Base-by-base conservation (phyloP, 2,888 invertebrate species). In the Ophion ellenae region DNA sequence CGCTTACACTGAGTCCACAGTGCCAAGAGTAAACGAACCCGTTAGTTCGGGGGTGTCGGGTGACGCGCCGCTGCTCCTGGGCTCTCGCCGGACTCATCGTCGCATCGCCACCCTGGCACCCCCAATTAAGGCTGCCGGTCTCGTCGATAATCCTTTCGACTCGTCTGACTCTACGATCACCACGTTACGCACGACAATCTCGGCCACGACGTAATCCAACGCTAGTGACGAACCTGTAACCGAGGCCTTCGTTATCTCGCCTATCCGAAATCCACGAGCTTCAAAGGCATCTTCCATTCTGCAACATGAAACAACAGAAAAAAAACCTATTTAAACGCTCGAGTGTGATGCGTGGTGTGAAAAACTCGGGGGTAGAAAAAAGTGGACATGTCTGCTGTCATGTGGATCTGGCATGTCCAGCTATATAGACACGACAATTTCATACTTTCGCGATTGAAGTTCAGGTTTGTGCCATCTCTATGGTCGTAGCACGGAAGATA, bases 21-120 rank as follows among this genome's bases (percentile, higher is more conserved):
- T 79, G 66, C 45, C 64, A 64, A 77, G 75, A 70, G 75, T 75
- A 53, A 78, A 81, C 81, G 81, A 59, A 66, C 64, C 82, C 80
- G 86, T 81, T 82, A 78, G 85, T 81, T 84, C 83, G 89, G 90
- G 90, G 90, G 88, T 90, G 92, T 91, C 92, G 92, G 91, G 91
- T 91, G 92, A 91, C 91, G 92, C 91, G 89, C 90, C 90, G 89
- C 90, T 87, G 84, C 87, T 86, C 86, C 86, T 88, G 85, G 89
- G 90, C 90, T 90, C 89, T 91, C 90, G 90, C 89, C 90, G 93
- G 92, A 92, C 93, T 94, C 94, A 94, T 94, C 93, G 92, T 93
- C 92, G 93, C 93, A 94, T 93, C 92, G 92, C 92, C 91, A 90
- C 90, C 90, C 91, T 89, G 90, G 90, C 89, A 89, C 90, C 90